phyloP scores from a whole-genome alignment of 2,888 invertebrate genomes.

The Molanna angustata region DNA sequence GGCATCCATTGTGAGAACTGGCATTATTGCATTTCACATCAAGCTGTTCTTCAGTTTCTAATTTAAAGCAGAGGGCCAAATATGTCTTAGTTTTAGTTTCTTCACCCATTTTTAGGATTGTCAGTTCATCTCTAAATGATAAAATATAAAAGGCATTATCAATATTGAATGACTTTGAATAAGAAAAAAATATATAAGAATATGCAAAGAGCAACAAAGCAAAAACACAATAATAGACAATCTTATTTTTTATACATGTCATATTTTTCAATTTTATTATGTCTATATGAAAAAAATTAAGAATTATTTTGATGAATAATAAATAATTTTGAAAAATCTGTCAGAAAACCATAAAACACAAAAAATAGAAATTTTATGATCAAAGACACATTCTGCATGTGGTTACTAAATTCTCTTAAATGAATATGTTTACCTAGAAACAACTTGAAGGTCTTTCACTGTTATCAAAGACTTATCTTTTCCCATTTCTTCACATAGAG shows the following conservation, averaged over 20 bases:
- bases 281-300: no score
- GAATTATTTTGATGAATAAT: no score
- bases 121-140: slow-evolving; percentile 60
- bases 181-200: neutral
- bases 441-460: slow-evolving; percentile 20
- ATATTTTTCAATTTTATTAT: no score
- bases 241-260: no score
- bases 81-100: slow-evolving; percentile 86
- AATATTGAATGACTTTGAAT: neutral
- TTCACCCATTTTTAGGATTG: slow-evolving; percentile 79
- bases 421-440: slow-evolving; percentile 21
- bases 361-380: no score
- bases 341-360: no score
- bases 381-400: no score
- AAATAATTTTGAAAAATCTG: no score
- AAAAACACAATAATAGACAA: no score
- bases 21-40: neutral
- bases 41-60: slow-evolving; percentile 35
- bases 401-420: no score
- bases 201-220: no score
- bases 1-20: neutral
- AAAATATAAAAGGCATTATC: slow-evolving; percentile 9
- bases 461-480: slow-evolving; percentile 3
- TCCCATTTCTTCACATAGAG: slow-evolving; percentile 9
- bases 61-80: slow-evolving; percentile 70